Conservation (phyloP, 2,797 vertebrate species). For the Spea hammondii region DNA sequence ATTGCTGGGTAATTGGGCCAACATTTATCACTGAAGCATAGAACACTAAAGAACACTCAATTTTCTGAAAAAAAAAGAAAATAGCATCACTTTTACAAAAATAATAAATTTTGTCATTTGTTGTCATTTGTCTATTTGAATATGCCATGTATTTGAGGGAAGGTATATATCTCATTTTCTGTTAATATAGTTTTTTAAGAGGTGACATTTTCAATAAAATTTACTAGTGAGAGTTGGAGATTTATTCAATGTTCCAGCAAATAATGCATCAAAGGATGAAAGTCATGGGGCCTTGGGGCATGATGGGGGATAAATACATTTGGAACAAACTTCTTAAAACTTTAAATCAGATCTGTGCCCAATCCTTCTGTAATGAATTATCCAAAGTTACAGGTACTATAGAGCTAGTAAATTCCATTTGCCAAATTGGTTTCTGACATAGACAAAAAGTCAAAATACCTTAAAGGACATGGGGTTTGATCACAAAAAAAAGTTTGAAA, state of each 20-base stretch:
- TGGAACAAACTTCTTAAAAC: slow-evolving; percentile 12
- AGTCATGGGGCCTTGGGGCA: neutral
- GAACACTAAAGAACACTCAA: too few relatives aligned
- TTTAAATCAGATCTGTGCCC: slow-evolving; percentile 15
- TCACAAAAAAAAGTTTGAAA: slow-evolving; percentile 40
- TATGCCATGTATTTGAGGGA: too few relatives aligned
- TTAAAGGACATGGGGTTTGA: slow-evolving; percentile 36
- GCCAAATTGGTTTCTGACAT: slow-evolving; percentile 39
- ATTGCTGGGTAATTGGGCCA: too few relatives aligned
- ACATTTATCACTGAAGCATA: too few relatives aligned
- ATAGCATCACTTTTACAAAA: too few relatives aligned
- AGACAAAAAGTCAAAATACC: slow-evolving; percentile 37
- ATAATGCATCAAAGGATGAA: neutral
- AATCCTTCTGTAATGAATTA: slow-evolving; percentile 44
- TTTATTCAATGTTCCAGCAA: slow-evolving; percentile 5
- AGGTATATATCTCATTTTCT: too few relatives aligned
- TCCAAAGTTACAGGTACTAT: slow-evolving; percentile 44
- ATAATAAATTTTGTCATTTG: too few relatives aligned
- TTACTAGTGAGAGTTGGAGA: neutral
- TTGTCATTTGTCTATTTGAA: too few relatives aligned
- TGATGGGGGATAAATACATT: slow-evolving; percentile 9
- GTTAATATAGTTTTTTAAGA: neutral
- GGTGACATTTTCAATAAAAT: neutral
- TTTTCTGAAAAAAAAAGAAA: too few relatives aligned
- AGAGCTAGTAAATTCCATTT: slow-evolving; percentile 45